Base-by-base conservation (phyloP, 2,797 vertebrate species). In the Acanthornis magna region DNA sequence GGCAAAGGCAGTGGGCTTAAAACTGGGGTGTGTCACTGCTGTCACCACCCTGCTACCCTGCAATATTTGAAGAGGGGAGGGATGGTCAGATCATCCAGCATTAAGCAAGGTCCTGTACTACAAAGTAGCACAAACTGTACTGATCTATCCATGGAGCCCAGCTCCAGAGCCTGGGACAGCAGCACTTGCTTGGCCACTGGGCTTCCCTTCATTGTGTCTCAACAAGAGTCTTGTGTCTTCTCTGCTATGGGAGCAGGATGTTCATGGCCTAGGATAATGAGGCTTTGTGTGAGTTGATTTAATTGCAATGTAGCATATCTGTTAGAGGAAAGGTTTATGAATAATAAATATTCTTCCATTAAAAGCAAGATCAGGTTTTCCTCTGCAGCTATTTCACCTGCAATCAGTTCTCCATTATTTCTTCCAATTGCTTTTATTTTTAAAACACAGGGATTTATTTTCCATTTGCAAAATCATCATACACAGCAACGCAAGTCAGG, bases 311-410 rank as follows among this genome's bases (percentile, higher is more conserved):
- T 90, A 70, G 48, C 62, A 11, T 84, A 76, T 73, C 43, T 84
- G 63, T 76, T 79, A 60, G 85, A 77, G 57, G 72, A 86, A n/a
- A 76, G 48, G 60, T 75, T 96, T 95, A 95, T 96, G 60, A 91
- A 96, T 95, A 95, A 95, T 91, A 91, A 78, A 92, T 90, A n/a
- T n/a, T 61, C 38, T 57, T 72, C 73, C 54, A 58, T 74, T 96
- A 87, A 89, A 93, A 88, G 80, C 66, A 90, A 66, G 85, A 89
- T 95, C 88, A 72, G 61, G 43, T 68, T 94, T 92, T 89, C 36
- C 54, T 82, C 87, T 74, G 89, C 73, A 80, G 55, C 54, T 93
- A 29, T 91, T 96, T 85, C 62, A 88, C 82, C 78, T 81, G 26
- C 70, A 70, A 50, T 68, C 76, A 81, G 48, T 71, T 90, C 70